Evolutionary conservation across 2,888 invertebrate species (phyloP), one percentile per base, ranked within the genome.

Genomic region (Meiosimyza decipiens): DNA sequence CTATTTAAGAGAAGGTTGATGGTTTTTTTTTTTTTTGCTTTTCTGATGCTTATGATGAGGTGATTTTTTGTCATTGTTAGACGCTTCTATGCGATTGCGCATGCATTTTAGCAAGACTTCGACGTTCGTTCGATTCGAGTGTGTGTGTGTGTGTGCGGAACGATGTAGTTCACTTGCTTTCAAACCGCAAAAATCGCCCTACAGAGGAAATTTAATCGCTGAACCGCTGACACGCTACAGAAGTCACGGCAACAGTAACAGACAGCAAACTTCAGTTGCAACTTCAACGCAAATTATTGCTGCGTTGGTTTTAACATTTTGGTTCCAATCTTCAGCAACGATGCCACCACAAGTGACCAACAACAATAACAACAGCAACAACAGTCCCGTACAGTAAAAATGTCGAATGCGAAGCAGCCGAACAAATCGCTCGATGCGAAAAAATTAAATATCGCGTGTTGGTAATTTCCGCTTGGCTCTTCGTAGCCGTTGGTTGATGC

Each of bases 201-300:
- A 54, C 73, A 67, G 67, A 71, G 62, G 73, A 71, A 73, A 73
- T 52, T 64, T 71, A 73, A 73, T 73, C 71, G 71, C 65, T 70
- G 73, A 52, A 67, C 71, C 73, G 73, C 71, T 71, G 68, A 73
- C 73, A 73, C 73, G 71, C 73, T 67, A 73, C 73, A 71, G 63
- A 67, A 71, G 69, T 70, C 69, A 71, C 71, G 64, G 63, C 54
- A 71, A 60, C 57, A 52, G 54, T 40, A 47, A 28, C 18, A 15
- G 52, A 33, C 40, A 40, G 40, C 40, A 28, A 28, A 40, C 40
- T 40, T 9, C 28, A 15, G 59, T 18, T 22, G 52, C 51, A 71
- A 50, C 51, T 71, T 62, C 28, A 54, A 68, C 47, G 52, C 66
- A 62, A 72, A 73, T 73, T 71, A 62, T 15, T 73, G 69, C 22